Evolutionary conservation across 2,797 vertebrate genomes (phyloP), one percentile per base, ranked within the genome.

Genomic region (Trachops cirrhosus): DNA sequence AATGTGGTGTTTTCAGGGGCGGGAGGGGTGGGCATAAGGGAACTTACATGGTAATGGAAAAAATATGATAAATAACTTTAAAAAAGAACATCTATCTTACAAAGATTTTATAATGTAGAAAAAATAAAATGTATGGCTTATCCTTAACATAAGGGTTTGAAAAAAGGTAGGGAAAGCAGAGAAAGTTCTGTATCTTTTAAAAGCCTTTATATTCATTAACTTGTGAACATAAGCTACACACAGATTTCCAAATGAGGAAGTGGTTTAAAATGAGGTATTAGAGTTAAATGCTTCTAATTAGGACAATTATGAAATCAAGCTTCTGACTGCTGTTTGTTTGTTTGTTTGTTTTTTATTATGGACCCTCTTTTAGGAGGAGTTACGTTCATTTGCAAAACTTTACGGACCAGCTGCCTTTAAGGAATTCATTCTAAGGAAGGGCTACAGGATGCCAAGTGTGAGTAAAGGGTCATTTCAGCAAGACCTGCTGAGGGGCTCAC

Each of bases 381-480:
- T 98, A 22, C 75, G 97, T 39, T 94, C 98, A 22, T 77, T 97
- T 39, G 97, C 95, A 64, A 67, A 97, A 50, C 98, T 98, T 85
- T 96, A 97, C 0, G 97, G 97, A 64, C 98, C 97, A 26, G 44
- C 41, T 84, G 97, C 98, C 89, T 98, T 98, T 97, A 97, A 97
- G 86, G 93, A 98, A 93, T 98, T 98, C 86, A 92, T 98, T 79
- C 97, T 98, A 46, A 96, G 57, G 80, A 98, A 97, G 34, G 94
- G 98, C 93, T 98, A 97, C 67, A 93, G 96, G 95, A 98, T 97
- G 79, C 97, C 97, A 5, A 78, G 77, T 86, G 97, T 98, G 94
- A 97, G 84, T 89, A 77, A 92, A 77, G 57, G 6, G 44, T 34
- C 29, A 2, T 41, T 89, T 57, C 9, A 1, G 54, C n/a, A 52